These are phyloP conservation scores for Diplosoma virens DNA, from an alignment of 23 tunicate species.

Conservation along the genomic window DNA sequence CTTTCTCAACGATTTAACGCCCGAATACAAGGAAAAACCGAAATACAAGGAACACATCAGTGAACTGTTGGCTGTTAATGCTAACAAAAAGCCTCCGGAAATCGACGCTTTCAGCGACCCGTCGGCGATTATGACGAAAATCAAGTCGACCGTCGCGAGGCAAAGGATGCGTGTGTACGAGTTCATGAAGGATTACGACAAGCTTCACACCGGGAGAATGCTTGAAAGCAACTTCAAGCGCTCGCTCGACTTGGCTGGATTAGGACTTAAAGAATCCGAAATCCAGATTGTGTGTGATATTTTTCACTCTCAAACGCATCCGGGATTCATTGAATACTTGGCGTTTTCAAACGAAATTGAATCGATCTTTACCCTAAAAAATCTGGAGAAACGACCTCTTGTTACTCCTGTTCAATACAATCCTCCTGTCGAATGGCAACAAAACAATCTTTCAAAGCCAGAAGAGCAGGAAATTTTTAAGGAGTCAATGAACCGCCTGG, in stretches of 20 bases:
- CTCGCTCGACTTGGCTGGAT: slow-evolving; percentile 74
- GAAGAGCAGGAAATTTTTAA: slow-evolving; percentile 63
- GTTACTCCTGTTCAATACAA: slow-evolving; percentile 63
- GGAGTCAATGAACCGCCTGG: slow-evolving; percentile 55
- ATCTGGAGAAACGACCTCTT: slow-evolving; percentile 72
- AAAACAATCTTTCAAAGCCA: slow-evolving; percentile 36
- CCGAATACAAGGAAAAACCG: slow-evolving; percentile 41
- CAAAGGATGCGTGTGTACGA: slow-evolving; percentile 78
- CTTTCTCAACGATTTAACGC: slow-evolving; percentile 66
- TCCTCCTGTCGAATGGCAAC: slow-evolving; percentile 95
- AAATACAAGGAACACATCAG: slow-evolving; percentile 60
- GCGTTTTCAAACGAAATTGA: slow-evolving; percentile 82
- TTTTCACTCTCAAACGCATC: slow-evolving; percentile 52
- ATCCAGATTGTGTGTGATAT: slow-evolving; percentile 48
- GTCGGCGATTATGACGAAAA: slow-evolving; percentile 57
- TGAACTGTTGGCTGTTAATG: slow-evolving; percentile 69
- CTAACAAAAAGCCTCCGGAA: slow-evolving; percentile 80
- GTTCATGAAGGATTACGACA: slow-evolving; percentile 93
- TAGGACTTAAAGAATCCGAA: slow-evolving; percentile 88
- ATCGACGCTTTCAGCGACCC: slow-evolving; percentile 54
- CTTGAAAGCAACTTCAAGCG: slow-evolving; percentile 50
- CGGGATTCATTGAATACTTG: slow-evolving; percentile 66
- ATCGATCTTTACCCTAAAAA: slow-evolving; percentile 70
- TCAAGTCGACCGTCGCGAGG: slow-evolving; percentile 64
- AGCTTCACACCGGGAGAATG: slow-evolving; percentile 70